Base-by-base conservation (phyloP, 2,888 invertebrate genomes). In the Lymantria dispar region DNA sequence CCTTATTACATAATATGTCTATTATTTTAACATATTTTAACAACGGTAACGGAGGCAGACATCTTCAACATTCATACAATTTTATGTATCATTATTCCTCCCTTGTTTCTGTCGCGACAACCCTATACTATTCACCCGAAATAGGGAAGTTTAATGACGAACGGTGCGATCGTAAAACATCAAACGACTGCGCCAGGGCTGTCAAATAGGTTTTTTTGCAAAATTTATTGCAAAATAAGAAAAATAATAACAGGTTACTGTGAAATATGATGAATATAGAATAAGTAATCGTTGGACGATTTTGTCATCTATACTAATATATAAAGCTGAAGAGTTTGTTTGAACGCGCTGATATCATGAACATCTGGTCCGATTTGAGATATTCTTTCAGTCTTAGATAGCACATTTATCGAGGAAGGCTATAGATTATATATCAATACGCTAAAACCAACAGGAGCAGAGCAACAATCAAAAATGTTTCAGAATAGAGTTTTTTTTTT, bases 101-200 rank as follows among this genome's bases (percentile, higher is more conserved):
- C 51, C 55, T 43, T 29, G 45, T 42, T 39, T 10, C 14, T 37
- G 43, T 22, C 53, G 65, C 60, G 74, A 14, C 81, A 86, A 65
- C 86, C 87, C 86, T 87, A 72, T 54, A 40, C 55, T 54, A 71
- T 74, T 67, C 72, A 71, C 76, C 79, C 74, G 72, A 83, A 85
- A 80, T 77, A 77, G 83, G 82, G 83, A 83, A 82, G 84, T 86
- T 86, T 85, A 87, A 85, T 83, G 87, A 85, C 86, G 78, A 84
- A 80, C 76, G 80, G 76, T 66, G 71, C 65, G 76, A 70, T 86
- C 85, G 82, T 87, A 87, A 88, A 87, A 85, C 81, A 78, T 80
- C 81, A 83, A 83, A 81, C 79, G 79, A 61, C 74, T 70, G 59
- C 70, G 59, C 51, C 75, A 87, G 86, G 87, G 87, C 54, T 86